Base-by-base conservation (phyloP, 1,140 invertebrate species). In the Dermatophagoides farinae region DNA sequence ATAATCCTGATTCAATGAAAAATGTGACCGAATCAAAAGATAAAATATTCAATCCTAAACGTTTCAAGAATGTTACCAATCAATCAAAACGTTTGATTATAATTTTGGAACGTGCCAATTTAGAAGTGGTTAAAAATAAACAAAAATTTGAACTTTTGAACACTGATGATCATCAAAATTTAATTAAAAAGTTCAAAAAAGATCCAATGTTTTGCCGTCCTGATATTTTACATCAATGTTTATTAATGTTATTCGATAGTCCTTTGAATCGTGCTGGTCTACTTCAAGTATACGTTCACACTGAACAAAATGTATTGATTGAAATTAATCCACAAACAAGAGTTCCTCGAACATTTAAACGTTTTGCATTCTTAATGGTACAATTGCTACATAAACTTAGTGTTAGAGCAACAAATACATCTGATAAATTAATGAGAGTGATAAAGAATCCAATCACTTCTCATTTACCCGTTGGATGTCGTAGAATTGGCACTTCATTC, bases 281-380 rank as follows among this genome's bases (percentile, higher is more conserved):
- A 9, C 69, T 80, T 18, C 77, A 81, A 73, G 88, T 99, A 0
- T 99, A 93, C 70, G 79, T 99, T 62, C 87, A 89, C 65, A 98
- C 95, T 43, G 86, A 84, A 67, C 86, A 88, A 70, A 97, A 97
- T 81, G 90, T 97, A 47, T 74, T 99, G 0, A 97, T 99, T 68
- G 91, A 98, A 82, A 82, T 99, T 23, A 92, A 95, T 76, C 93
- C 96, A 49, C 92, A 97, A 73, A 98, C 92, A 10, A 81, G 95
- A 69, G 95, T 99, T 70, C 96, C 96, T 0, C 79, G 95, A 67
- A 98, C 95, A 14, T 98, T 93, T 70, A 95, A 97, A 70, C 78
- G 95, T 70, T 99, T 99, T 79, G 89, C 91, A 69, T 93, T 92
- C 46, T 74, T 98, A 18, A 97, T 99, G 83, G 89, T 98, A 46